A percentile compares a stretch with the other conserved stretches of the same genome.
Evolutionary conservation across 1,140 invertebrate species (phyloP).

Genomic region (Aphaenogaster rudis): DNA sequence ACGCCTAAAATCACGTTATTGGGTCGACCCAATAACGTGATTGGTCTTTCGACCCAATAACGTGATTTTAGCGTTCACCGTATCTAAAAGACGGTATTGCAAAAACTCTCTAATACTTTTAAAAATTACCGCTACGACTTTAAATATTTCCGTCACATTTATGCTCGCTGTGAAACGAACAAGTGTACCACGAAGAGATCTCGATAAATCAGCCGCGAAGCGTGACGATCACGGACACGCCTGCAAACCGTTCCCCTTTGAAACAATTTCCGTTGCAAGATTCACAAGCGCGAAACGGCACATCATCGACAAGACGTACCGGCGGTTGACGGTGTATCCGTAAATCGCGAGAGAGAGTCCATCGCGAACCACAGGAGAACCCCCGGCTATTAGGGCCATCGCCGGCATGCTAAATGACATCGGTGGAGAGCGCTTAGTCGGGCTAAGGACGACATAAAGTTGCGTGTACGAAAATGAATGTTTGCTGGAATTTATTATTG

Average conservation of each 20-base stretch:
- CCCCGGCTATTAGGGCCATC: conserved; percentile 84
- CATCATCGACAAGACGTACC: conserved; percentile 68
- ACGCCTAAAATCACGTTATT: too few species aligned
- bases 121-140: background rate
- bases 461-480: conserved; percentile 87
- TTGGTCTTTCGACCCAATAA: too few species aligned
- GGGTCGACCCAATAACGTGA: too few species aligned
- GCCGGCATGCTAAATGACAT: conserved; percentile 85
- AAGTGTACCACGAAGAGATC: background rate
- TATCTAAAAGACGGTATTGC: too few species aligned
- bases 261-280: conserved; percentile 28
- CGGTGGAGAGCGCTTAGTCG: conserved; percentile 83
- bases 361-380: conserved; percentile 74
- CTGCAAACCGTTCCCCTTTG: background rate
- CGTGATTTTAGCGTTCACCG: too few species aligned
- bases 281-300: conserved; percentile 39
- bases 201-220: background rate
- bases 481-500: conserved; percentile 87
- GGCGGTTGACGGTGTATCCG: conserved; percentile 70
- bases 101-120: too few species aligned
- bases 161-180: background rate
- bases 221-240: conserved; percentile 13
- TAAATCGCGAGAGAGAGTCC: conserved; percentile 79
- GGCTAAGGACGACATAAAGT: conserved; percentile 86
- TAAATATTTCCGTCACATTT: background rate